phyloP scores from a whole-genome alignment of 1,140 invertebrate species.

The Zaprionus inermis region DNA sequence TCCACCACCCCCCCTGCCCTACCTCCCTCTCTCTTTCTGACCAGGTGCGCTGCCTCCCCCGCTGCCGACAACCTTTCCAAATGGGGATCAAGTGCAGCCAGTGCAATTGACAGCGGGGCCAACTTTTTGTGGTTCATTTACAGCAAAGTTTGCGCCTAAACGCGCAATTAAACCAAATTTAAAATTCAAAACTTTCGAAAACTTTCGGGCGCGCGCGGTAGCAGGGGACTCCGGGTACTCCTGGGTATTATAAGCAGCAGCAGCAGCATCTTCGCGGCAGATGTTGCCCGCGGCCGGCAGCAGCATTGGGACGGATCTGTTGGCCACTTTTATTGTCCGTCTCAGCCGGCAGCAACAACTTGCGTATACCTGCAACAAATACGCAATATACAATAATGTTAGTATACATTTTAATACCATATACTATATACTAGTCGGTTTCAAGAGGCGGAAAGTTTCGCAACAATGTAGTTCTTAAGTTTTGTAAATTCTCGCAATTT shows the following conservation, averaged over 20 bases:
- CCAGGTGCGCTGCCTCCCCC: not conserved
- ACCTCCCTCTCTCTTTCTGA: not conserved
- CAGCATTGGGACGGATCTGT: not conserved
- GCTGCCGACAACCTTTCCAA: not conserved
- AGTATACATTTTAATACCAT: too few relatives aligned
- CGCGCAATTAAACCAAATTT: conserved; percentile 66
- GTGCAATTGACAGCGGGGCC: conserved; percentile 40
- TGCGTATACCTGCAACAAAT: not conserved
- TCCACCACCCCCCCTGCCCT: not conserved
- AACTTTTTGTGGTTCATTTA: conserved; percentile 57
- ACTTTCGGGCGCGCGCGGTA: too few relatives aligned
- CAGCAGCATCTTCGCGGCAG: not conserved
- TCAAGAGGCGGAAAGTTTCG: too few relatives aligned
- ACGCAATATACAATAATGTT: not conserved
- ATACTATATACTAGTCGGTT: too few relatives aligned
- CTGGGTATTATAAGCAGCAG: not conserved
- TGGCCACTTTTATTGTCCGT: not conserved
- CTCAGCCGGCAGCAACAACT: not conserved
- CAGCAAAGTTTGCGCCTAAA: conserved; percentile 63
- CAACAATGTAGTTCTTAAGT: too few relatives aligned
- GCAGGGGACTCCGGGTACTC: not conserved
- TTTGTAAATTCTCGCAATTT: too few relatives aligned
- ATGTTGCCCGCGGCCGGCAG: not conserved
- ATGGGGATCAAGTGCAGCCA: conserved; percentile 37
- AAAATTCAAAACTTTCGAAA: conserved; percentile 29